These are phyloP conservation scores for Colaptes auratus DNA, from an alignment of 2,113 vertebrate species.

Conservation along the genomic window DNA sequence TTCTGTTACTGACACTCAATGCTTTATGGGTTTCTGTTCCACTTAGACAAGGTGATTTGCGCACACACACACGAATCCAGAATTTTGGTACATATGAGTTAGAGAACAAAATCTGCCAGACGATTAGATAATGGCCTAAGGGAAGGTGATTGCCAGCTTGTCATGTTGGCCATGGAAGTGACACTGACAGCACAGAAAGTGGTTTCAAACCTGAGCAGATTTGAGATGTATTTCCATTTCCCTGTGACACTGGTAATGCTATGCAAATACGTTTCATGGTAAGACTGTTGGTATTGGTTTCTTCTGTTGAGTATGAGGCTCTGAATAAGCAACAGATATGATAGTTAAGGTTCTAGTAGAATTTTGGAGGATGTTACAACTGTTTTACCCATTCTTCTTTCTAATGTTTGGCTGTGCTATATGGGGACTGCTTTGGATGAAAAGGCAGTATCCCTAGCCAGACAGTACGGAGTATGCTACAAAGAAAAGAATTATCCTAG, in stretches of 20 bases:
- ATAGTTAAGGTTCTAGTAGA: not conserved
- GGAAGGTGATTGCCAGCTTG: accelerated
- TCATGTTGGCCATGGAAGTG: not conserved
- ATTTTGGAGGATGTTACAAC: not conserved
- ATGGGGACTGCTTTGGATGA: not conserved
- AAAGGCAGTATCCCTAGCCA: not conserved
- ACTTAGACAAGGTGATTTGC: not conserved
- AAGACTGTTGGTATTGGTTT: not conserved
- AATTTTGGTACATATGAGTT: not conserved
- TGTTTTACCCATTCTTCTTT: not conserved
- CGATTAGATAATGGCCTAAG: not conserved
- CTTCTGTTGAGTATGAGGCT: not conserved
- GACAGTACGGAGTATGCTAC: not conserved
- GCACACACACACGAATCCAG: not conserved
- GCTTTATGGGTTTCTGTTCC: not conserved
- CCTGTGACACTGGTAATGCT: accelerated
- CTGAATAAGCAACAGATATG: not conserved
- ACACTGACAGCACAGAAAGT: not conserved
- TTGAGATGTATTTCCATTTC: not conserved
- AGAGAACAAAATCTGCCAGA: not conserved
- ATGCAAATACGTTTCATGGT: not conserved
- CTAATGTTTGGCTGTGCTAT: not conserved
- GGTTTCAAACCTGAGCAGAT: not conserved
- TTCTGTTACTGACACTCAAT: not conserved
- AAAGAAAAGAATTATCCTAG: not conserved